Evolutionary conservation across 2,888 invertebrate species (phyloP), one percentile per base, ranked within the genome.

Genomic region (Ferrisia virgata): DNA sequence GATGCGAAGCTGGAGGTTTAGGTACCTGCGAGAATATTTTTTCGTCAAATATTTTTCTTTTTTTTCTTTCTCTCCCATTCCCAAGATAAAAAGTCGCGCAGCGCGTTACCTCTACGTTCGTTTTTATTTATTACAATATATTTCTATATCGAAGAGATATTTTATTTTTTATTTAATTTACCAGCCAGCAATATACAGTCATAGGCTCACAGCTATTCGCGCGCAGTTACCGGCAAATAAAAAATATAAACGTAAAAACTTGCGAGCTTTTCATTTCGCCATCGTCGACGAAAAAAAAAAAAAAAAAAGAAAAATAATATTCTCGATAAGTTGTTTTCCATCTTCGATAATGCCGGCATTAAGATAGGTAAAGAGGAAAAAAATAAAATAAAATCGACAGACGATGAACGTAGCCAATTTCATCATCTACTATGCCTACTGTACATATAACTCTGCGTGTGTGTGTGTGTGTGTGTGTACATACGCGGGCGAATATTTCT

Each of bases 21-120:
- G n/a, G n/a, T n/a, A n/a, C n/a, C n/a, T n/a, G n/a, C n/a, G n/a
- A n/a, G n/a, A n/a, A n/a, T n/a, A 72, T 72, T 72, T 18, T 72
- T 72, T 72, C 72, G 72, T 72, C 72, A 72, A 72, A 72, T 72
- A 72, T 72, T 72, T 72, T 64, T 64, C 22, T n/a, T 64, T 64
- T 25, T 40, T 9, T 40, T 40, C 11, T 11, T 11, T 9, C 40
- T 40, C 11, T 40, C 2, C 40, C 13, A 18, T 18, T 72, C 33
- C 28, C 72, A 33, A 72, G 72, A 72, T 72, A 72, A 72, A 40
- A 72, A 72, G 72, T 72, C 72, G 72, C 72, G 33, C 33, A n/a
- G n/a, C n/a, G n/a, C n/a, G n/a, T n/a, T n/a, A n/a, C n/a, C 15
- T n/a, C 4, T 53, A 11, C 53, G 39, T 25, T 13, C 28, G n/a